Base-by-base conservation (phyloP, 1,140 invertebrate genomes). In the Drosophila trapezifrons region DNA sequence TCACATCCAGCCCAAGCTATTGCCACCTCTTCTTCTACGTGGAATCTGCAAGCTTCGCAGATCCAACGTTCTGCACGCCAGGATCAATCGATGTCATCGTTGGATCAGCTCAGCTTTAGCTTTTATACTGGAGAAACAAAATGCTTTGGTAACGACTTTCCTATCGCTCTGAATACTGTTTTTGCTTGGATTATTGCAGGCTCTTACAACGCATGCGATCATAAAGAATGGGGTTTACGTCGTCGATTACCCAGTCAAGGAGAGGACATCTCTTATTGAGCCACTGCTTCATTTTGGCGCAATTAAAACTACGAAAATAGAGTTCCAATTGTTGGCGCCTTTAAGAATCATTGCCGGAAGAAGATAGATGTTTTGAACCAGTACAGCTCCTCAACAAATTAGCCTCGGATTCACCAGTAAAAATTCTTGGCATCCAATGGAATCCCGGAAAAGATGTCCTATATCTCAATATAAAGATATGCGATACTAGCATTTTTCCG, bases 81-180 rank as follows among this genome's bases (percentile, higher is more conserved):
- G 46, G 46, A 47, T 8, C 46, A n/a, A 25, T 27, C 7, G 22
- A 47, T n/a, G 15, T 47, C 18, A 46, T 45, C 18, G 43, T 45
- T 45, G 18, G 18, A 45, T 45, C 43, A 5, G 17, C 10, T 45
- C 43, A 20, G n/a, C n/a, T n/a, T n/a, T n/a, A n/a, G n/a, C n/a
- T n/a, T n/a, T n/a, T n/a, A 25, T 25, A 25, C 22, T 25, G 22
- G 22, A 25, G 22, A 25, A 25, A 25, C 3, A 25, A 25, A 25
- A 25, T 25, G 22, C 5, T 25, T 25, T 25, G 22, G 22, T 25
- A 4, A 25, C 22, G 22, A 25, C 22, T 25, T 25, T 25, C 22
- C 22, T 25, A 25, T 25, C 3, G 22, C 22, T 25, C 22, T 25
- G 3, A 25, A 27, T 7, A 27, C 27, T 27, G 27, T 27, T 27